These are phyloP conservation scores for Caenorhabditis latens DNA, from an alignment of 1,140 invertebrate genomes.

Conservation along the genomic window DNA sequence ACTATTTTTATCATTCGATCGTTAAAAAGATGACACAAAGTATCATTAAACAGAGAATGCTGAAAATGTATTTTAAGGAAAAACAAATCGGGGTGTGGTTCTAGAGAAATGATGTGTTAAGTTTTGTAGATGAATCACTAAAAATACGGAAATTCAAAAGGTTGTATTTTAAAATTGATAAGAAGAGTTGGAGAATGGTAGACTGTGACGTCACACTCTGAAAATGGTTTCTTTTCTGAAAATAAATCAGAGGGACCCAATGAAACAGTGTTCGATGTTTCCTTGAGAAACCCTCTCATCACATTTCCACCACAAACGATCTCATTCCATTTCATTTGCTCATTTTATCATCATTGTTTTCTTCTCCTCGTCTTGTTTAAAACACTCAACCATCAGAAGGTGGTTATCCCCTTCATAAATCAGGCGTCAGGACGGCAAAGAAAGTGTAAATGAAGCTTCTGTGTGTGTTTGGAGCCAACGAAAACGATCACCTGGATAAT, in stretches of 20 bases:
- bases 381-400: neutral
- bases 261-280: too few species aligned
- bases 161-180: conserved; percentile 12
- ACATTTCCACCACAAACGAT: conserved; percentile 40
- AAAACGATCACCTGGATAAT: neutral
- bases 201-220: neutral
- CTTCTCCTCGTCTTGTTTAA: neutral
- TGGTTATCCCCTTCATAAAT: conserved; percentile 38
- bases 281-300: neutral
- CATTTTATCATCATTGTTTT: conserved; percentile 6
- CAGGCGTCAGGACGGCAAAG: neutral
- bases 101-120: neutral
- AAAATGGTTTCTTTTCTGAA: neutral
- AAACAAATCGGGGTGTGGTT: conserved; percentile 12
- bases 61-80: conserved; percentile 7
- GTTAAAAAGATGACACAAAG: conserved; percentile 10
- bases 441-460: conserved; percentile 7
- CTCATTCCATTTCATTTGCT: neutral
- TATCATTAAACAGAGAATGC: conserved; percentile 20
- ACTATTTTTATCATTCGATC: conserved; percentile 14
- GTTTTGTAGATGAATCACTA: conserved; percentile 34
- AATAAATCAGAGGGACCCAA: too few species aligned
- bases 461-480: neutral
- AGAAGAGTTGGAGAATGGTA: neutral
- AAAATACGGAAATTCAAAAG: conserved; percentile 22